Evolutionary conservation across 1,140 invertebrate species (phyloP), one percentile per base, ranked within the genome.

Genomic region (Drosophila dunni): DNA sequence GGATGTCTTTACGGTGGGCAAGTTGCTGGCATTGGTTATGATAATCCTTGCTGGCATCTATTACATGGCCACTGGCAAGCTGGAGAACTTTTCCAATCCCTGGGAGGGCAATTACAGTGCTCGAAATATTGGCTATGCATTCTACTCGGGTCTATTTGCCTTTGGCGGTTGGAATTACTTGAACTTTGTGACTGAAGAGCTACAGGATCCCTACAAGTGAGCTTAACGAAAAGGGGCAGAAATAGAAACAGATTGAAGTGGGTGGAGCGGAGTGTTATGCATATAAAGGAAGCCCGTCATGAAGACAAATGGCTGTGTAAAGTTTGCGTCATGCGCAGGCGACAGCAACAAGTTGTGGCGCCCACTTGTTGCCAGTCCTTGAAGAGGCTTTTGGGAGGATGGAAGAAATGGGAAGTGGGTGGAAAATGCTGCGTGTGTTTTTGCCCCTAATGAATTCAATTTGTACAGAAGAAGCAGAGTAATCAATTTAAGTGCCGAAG

Each of bases 121-220:
- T 3, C 92, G 93, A 0, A 93, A 93, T 54, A 93, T 98, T 63
- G 95, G 97, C 0, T 93, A 98, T 48, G 97, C 97, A 0, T 98
- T 98, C 83, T 98, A 98, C 92, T 97, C 97, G 0, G 98, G 97
- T n/a, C 93, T 99, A 1, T 99, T 99, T 94, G 97, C 98, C n/a
- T 99, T 98, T 92, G 97, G 97, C 53, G 98, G 98, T 45, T 99
- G 97, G 97, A 98, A 98, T 92, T 98, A 97, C 92, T 94, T 98
- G 44, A 98, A 98, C 93, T 98, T 98, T 93, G 97, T 98, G 34
- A 98, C 97, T 17, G 97, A 98, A 93, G 98, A 99, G 93, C 94
- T 99, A 10, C 96, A 98, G 92, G 97, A 98, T 93, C 98, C 98
- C 8, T 97, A 97, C 94, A 97, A 95, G 97, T 98, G 92, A 94